These are phyloP conservation scores for Antigone vipio DNA, from an alignment of 2,113 vertebrate genomes.

Conservation along the genomic window DNA sequence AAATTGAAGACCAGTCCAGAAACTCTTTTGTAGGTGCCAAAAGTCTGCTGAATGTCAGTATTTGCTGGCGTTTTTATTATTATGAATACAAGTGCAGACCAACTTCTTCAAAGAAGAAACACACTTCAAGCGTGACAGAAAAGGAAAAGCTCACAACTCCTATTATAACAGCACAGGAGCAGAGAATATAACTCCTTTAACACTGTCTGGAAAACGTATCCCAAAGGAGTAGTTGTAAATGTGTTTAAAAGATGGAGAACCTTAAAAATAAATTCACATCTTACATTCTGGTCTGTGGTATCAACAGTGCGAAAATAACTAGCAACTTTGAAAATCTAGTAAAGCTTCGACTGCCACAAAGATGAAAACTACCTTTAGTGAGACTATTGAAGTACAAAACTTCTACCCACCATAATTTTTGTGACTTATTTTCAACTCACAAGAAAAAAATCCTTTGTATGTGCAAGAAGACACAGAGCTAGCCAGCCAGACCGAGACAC, in stretches of 20 bases:
- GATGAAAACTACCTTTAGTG: neutral
- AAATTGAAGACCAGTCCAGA: conserved; percentile 48
- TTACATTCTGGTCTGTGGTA: neutral
- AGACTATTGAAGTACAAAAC: neutral
- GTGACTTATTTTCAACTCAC: conserved; percentile 3
- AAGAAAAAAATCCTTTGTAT: neutral
- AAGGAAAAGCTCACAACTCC: conserved; percentile 29
- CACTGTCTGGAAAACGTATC: conserved; percentile 32
- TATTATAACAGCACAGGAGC: conserved; percentile 22
- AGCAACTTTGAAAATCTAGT: neutral
- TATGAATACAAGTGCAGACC: conserved; percentile 44
- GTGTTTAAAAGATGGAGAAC: conserved; percentile 15
- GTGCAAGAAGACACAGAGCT: neutral
- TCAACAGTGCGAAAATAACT: neutral
- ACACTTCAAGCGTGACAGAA: neutral
- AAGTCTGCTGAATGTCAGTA: conserved; percentile 49
- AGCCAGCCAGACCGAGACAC: neutral
- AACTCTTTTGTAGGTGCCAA: conserved; percentile 34
- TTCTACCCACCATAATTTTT: neutral
- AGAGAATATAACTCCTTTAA: conserved; percentile 3
- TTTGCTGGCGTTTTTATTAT: conserved; percentile 53
- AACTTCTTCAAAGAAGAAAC: conserved; percentile 27
- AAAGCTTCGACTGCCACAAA: neutral
- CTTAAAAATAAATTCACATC: neutral
- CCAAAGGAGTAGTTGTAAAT: conserved; percentile 8